These are phyloP conservation scores for Argyrosomus regius DNA, from an alignment of 2,797 vertebrate species.

Conservation along the genomic window DNA sequence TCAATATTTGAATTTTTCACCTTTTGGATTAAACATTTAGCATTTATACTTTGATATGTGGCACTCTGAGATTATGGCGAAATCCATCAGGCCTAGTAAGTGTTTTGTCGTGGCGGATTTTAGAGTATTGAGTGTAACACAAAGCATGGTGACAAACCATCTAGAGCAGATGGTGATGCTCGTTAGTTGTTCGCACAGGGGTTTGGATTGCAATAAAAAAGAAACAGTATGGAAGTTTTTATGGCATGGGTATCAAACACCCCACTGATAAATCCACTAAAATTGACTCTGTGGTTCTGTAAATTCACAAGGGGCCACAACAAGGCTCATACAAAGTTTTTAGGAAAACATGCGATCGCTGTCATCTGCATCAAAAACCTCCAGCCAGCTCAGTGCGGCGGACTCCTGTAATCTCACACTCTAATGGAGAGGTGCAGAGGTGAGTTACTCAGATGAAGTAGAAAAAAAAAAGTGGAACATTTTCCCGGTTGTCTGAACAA, in stretches of 20 bases:
- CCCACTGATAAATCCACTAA: conserved; percentile 33
- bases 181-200: background rate
- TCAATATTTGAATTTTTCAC: conserved; percentile 65
- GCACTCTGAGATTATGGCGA: conserved; percentile 36
- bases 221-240: background rate
- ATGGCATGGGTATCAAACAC: conserved; percentile 3
- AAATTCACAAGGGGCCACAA: conserved; percentile 30
- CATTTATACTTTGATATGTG: conserved; percentile 58
- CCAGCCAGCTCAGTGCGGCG: conserved; percentile 31
- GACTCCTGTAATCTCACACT: conserved; percentile 78
- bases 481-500: conserved; percentile 76
- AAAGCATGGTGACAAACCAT: conserved; percentile 15
- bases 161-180: conserved; percentile 11
- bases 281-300: conserved; percentile 24
- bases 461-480: conserved; percentile 61
- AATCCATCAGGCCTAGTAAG: conserved; percentile 40
- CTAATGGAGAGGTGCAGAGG: conserved; percentile 77
- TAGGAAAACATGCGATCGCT: conserved; percentile 24
- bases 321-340: conserved; percentile 32
- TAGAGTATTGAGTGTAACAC: conserved; percentile 27
- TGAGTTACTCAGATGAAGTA: conserved; percentile 67
- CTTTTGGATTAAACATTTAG: conserved; percentile 63
- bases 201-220: conserved; percentile 10
- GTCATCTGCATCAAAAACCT: conserved; percentile 54
- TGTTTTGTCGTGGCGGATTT: conserved; percentile 8